Conservation (phyloP, 2,797 vertebrate genomes). For the Alfaro cultratus region DNA sequence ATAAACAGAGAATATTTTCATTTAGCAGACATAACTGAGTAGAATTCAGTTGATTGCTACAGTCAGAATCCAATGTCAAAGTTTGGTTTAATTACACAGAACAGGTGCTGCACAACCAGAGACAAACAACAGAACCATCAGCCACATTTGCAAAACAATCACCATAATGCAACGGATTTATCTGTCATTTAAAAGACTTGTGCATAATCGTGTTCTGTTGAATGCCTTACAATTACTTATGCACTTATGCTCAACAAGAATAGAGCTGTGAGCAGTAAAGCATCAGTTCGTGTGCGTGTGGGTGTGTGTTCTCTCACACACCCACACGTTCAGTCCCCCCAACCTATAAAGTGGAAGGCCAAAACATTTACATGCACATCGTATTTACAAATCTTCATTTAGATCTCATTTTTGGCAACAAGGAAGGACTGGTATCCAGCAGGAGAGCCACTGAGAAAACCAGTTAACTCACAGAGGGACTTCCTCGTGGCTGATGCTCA, state of each 20-base stretch:
- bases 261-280: slow-evolving; percentile 57
- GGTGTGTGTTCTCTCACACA: slow-evolving; percentile 46
- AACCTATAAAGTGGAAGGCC: slow-evolving; percentile 58
- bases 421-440: slow-evolving; percentile 45
- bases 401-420: slow-evolving; percentile 41
- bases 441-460: background rate
- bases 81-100: slow-evolving; percentile 79
- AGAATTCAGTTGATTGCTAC: slow-evolving; percentile 69
- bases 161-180: slow-evolving; percentile 77
- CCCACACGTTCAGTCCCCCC: slow-evolving; percentile 57
- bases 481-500: background rate
- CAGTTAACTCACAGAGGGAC: background rate
- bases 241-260: slow-evolving; percentile 72
- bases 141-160: slow-evolving; percentile 82
- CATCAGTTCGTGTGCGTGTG: slow-evolving; percentile 34
- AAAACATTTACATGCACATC: slow-evolving; percentile 60
- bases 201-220: slow-evolving; percentile 81
- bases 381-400: slow-evolving; percentile 58
- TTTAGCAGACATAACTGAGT: slow-evolving; percentile 62
- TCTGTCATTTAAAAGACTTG: slow-evolving; percentile 76
- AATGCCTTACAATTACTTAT: slow-evolving; percentile 81
- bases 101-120: slow-evolving; percentile 80
- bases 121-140: slow-evolving; percentile 78
- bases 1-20: slow-evolving; percentile 40
- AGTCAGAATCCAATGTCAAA: slow-evolving; percentile 76